These are phyloP conservation scores for Eumeta japonica DNA, from an alignment of 1,140 invertebrate species.

Conservation along the genomic window DNA sequence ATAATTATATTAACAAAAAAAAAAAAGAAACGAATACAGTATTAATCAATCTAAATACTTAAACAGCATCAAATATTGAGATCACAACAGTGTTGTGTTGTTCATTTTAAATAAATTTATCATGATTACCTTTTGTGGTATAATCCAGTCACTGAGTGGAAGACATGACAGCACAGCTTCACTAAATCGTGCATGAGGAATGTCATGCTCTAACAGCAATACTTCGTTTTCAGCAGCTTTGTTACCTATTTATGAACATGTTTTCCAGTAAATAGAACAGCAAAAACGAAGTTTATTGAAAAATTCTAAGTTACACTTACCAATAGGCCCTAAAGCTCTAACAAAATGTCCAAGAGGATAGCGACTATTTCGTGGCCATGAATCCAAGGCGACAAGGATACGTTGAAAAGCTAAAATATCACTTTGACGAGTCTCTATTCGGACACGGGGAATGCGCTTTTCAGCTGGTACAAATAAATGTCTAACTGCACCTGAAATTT, in stretches of 20 bases:
- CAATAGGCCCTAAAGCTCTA: slow-evolving; percentile 74
- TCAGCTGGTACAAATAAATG: slow-evolving; percentile 91
- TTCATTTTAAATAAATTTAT: too few species aligned
- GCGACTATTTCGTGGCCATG: slow-evolving; percentile 85
- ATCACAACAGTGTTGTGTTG: too few species aligned
- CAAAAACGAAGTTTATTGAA: too few species aligned
- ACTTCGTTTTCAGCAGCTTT: slow-evolving; percentile 94
- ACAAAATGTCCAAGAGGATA: slow-evolving; percentile 84
- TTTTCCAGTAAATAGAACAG: neutral
- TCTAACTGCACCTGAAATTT: slow-evolving; percentile 62
- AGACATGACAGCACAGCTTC: slow-evolving; percentile 91
- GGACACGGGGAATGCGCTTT: slow-evolving; percentile 83
- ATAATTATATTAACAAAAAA: too few species aligned
- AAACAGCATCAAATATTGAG: too few species aligned
- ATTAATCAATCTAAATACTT: too few species aligned
- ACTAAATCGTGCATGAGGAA: slow-evolving; percentile 93
- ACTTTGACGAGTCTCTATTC: slow-evolving; percentile 89
- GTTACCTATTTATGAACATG: slow-evolving; percentile 69
- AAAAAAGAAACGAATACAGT: too few species aligned
- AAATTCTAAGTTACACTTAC: too few species aligned
- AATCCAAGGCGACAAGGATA: slow-evolving; percentile 90
- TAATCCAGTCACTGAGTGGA: slow-evolving; percentile 87
- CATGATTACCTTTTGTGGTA: slow-evolving; percentile 82
- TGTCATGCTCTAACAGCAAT: slow-evolving; percentile 93
- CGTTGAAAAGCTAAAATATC: slow-evolving; percentile 77